Base-by-base conservation (phyloP, 2,797 vertebrate genomes). In the Vultur gryphus region DNA sequence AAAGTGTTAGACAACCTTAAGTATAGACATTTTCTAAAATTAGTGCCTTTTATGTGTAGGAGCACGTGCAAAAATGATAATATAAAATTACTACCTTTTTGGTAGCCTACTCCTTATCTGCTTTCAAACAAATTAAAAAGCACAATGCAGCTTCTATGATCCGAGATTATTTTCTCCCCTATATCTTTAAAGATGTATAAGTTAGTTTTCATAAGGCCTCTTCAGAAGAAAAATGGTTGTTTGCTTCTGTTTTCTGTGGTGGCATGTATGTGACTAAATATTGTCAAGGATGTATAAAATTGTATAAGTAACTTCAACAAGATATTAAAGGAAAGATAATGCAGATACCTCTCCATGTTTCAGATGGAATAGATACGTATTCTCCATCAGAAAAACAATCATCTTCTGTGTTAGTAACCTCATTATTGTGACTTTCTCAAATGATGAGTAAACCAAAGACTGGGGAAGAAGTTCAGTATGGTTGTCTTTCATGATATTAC, bases 401-500 rank as follows among this genome's bases (percentile, higher is more conserved):
- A 31, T 23, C 26, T 69, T 41, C 24, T 37, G 7, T 51, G 33
- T 79, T 58, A 65, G 26, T 67, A 67, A 66, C 15, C 24, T 70
- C 43, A 77, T 75, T 77, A 83, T 43, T 90, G 28, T 62, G 57
- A 65, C 46, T 85, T 84, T 86, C 51, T 84, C 28, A 89, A 79
- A 79, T 21, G 19, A 79, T 4, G 19, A 79, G 31, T 84, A 77
- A 64, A 85, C 13, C 16, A 33, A 85, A 89, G 81, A 52, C 9
- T 39, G 41, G 31, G 15, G 23, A 92, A 83, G 61, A 96, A 95
- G 48, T 89, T 95, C 88, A 58, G 14, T 84, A 35, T 43, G n/a
- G 31, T 65, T 93, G 76, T 93, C 87, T 86, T 96, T 96, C 66
- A 80, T 75, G 54, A 81, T 79, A 66, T 82, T 92, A 69, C 19